Percentiles rank a stretch among this genome's conserved stretches.
These are phyloP conservation scores for Arenicola marina DNA, from an alignment of 2,888 invertebrate genomes.

Conservation along the genomic window DNA sequence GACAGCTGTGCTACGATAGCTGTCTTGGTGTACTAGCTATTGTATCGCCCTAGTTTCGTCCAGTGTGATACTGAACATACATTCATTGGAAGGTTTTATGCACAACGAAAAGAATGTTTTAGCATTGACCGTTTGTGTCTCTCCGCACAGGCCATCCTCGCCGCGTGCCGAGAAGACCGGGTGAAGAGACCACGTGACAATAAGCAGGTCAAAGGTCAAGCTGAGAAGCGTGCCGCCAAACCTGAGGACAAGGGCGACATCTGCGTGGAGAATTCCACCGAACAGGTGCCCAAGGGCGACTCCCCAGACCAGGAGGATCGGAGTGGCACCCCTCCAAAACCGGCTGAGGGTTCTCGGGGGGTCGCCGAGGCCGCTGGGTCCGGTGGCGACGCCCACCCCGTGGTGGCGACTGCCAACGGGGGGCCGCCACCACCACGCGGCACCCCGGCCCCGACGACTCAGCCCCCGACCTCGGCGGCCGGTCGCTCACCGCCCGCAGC, in stretches of 20 bases:
- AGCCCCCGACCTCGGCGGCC: neutral
- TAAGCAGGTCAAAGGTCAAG: neutral
- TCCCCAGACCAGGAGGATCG: neutral
- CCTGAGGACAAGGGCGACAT: neutral
- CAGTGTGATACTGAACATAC: too few relatives aligned
- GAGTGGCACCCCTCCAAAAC: neutral
- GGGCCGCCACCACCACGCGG: too few relatives aligned
- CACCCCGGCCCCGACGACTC: neutral
- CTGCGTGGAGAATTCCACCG: neutral
- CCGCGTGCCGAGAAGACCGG: conserved; percentile 7
- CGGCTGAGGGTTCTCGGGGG: too few relatives aligned
- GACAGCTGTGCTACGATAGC: too few relatives aligned
- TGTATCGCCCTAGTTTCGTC: too few relatives aligned
- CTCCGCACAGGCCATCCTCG: conserved; percentile 5
- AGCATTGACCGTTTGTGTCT: neutral
- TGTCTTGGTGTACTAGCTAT: too few relatives aligned
- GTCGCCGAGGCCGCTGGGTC: too few relatives aligned
- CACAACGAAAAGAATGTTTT: too few relatives aligned
- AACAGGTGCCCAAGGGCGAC: neutral
- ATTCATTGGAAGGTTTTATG: too few relatives aligned
- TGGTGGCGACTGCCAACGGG: too few relatives aligned
- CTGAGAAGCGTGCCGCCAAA: neutral
- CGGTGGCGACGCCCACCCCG: too few relatives aligned
- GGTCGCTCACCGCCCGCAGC: neutral
- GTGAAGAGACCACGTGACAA: neutral